phyloP scores from a whole-genome alignment of 2,888 invertebrate genomes.

The Xestia sexstrigata region DNA sequence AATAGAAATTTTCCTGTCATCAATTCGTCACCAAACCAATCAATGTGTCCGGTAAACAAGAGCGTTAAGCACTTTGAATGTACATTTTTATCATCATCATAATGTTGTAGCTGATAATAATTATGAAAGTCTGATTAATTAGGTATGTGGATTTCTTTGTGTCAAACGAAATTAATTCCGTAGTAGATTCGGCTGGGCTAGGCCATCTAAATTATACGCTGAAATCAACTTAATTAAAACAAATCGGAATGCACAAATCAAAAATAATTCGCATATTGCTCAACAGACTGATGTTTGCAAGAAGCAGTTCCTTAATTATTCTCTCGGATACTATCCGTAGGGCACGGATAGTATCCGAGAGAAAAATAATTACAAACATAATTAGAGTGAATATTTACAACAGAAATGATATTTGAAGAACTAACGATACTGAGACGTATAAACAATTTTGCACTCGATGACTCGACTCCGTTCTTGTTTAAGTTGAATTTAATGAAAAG shows the following conservation, averaged over 20 bases:
- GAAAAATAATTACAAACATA: slow-evolving; percentile 56
- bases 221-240: slow-evolving; percentile 23
- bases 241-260: slow-evolving; percentile 9
- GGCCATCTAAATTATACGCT: slow-evolving; percentile 1
- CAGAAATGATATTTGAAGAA: slow-evolving; percentile 55
- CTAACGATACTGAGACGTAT: slow-evolving; percentile 30
- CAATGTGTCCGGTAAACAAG: neutral
- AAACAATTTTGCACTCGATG: slow-evolving; percentile 55
- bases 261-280: slow-evolving; percentile 14
- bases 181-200: neutral
- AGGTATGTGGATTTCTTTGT: neutral
- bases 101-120: slow-evolving; percentile 6
- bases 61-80: neutral
- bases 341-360: too few relatives aligned
- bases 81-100: slow-evolving; percentile 15
- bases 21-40: slow-evolving; percentile 12
- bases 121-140: slow-evolving; percentile 6
- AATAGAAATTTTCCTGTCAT: neutral
- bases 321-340: slow-evolving; percentile 15
- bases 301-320: slow-evolving; percentile 44
- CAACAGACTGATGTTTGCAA: slow-evolving; percentile 38
- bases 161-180: slow-evolving; percentile 8
- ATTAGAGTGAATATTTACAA: slow-evolving; percentile 52
- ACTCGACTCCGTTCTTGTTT: slow-evolving; percentile 39
- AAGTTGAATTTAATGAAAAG: slow-evolving; percentile 64